phyloP scores from a whole-genome alignment of 2,888 invertebrate species.

The Euphydryas editha region DNA sequence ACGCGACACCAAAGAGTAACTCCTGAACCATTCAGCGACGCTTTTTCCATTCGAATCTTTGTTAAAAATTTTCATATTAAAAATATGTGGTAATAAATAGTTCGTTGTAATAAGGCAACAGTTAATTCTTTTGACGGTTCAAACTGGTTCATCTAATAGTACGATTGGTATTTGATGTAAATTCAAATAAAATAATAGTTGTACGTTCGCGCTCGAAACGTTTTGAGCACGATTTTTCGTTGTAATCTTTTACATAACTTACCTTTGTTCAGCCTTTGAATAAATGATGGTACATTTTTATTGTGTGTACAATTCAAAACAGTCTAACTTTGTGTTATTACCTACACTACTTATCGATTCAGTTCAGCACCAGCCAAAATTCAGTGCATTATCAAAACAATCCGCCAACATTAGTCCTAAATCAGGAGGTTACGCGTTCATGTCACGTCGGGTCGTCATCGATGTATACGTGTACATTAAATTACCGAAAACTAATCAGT shows the following conservation, averaged over 20 bases:
- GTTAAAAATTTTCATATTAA: neutral
- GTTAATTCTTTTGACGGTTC: constrained; percentile 12
- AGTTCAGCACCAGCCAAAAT: constrained; percentile 6
- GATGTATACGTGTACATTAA: constrained; percentile 5
- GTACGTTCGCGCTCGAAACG: constrained; percentile 3
- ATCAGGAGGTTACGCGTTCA: constrained; percentile 8
- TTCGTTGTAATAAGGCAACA: constrained; percentile 11
- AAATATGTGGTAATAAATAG: neutral
- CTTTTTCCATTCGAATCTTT: constrained; percentile 13
- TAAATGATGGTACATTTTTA: neutral
- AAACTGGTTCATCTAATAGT: constrained; percentile 9
- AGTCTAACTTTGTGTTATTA: neutral
- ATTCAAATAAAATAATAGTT: constrained; percentile 20
- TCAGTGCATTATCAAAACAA: constrained; percentile 13
- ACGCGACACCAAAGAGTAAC: constrained; percentile 41
- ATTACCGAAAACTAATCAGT: constrained; percentile 3
- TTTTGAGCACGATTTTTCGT: constrained; percentile 15
- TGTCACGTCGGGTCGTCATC: constrained; percentile 5
- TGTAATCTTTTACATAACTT: constrained; percentile 20
- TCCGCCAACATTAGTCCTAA: neutral
- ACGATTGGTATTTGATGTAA: constrained; percentile 22
- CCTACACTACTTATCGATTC: neutral
- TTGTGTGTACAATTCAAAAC: neutral
- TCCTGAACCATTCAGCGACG: constrained; percentile 22
- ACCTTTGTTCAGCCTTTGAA: neutral